phyloP scores from a whole-genome alignment of 2,797 vertebrate genomes.

The Botia almorhae region DNA sequence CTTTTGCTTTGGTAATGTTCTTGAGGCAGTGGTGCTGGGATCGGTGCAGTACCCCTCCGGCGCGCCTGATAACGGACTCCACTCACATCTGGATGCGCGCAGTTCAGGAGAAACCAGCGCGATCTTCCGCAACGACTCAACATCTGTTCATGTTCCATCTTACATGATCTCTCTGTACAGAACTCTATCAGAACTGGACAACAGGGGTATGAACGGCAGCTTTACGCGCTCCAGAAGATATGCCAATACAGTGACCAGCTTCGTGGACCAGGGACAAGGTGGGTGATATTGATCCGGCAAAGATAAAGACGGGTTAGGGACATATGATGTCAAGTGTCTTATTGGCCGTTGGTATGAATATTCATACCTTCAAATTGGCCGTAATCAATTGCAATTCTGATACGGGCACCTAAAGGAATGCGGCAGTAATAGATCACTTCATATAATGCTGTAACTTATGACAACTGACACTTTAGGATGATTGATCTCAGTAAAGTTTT shows the following conservation, averaged over 20 bases:
- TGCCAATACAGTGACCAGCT: constrained; percentile 85
- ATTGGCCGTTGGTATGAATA: not conserved
- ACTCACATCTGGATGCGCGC: constrained; percentile 61
- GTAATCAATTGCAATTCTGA: not conserved
- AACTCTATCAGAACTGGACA: constrained; percentile 70
- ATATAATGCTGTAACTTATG: not conserved
- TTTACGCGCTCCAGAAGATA: constrained; percentile 57
- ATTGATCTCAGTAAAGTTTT: not conserved
- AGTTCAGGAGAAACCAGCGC: constrained; percentile 50
- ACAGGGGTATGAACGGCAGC: constrained; percentile 57
- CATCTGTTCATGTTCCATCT: constrained; percentile 62
- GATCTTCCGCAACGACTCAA: constrained; percentile 59
- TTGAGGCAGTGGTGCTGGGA: constrained; percentile 72
- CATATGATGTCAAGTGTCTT: not conserved
- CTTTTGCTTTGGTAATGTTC: constrained; percentile 78
- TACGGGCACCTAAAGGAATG: not conserved
- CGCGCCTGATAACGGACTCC: constrained; percentile 53
- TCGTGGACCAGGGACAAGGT: constrained; percentile 82
- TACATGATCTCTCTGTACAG: constrained; percentile 82
- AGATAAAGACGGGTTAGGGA: not conserved
- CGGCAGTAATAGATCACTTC: constrained; percentile 3
- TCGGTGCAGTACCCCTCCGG: constrained; percentile 51
- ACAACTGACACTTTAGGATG: constrained; percentile 16
- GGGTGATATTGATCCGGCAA: constrained; percentile 57
- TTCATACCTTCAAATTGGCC: not conserved